Evolutionary conservation across 2,797 vertebrate species (phyloP).

Genomic region (Rhinophrynus dorsalis): DNA sequence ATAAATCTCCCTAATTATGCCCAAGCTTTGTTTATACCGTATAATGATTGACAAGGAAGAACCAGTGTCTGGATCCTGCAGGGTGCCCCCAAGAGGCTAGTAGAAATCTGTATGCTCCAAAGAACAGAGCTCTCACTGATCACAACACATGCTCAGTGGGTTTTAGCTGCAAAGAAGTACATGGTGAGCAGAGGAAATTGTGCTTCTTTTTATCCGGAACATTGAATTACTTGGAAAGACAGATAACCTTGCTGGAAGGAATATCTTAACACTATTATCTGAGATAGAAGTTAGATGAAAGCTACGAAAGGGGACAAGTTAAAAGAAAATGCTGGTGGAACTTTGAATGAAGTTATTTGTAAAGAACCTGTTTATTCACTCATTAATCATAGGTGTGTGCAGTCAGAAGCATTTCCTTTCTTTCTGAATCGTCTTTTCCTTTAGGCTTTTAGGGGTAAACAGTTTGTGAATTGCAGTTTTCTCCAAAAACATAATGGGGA

Average conservation of each 20-base stretch:
- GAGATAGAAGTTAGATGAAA: conserved; percentile 41
- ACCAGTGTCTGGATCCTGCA: not conserved
- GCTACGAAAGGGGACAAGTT: conserved; percentile 40
- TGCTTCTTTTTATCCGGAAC: conserved; percentile 32
- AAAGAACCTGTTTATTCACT: conserved; percentile 1
- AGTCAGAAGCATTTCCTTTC: not conserved
- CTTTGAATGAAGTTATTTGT: conserved; percentile 5
- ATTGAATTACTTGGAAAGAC: conserved; percentile 35
- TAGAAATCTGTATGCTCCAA: not conserved
- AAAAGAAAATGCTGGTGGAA: conserved; percentile 24
- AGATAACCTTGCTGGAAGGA: conserved; percentile 46
- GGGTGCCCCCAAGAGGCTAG: not conserved
- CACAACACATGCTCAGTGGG: not conserved
- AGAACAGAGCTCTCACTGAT: not conserved
- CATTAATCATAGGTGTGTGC: not conserved
- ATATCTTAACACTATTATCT: conserved; percentile 44
- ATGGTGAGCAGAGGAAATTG: conserved; percentile 16
- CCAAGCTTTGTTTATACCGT: not conserved
- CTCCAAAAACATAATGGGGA: too few relatives aligned
- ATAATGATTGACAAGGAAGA: not conserved
- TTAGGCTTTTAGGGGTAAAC: not conserved
- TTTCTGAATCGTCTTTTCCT: not conserved
- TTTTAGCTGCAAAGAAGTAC: conserved; percentile 1
- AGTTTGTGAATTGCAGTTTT: not conserved
- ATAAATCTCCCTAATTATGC: too few relatives aligned